These are phyloP conservation scores for Thelaira solivaga DNA, from an alignment of 2,888 invertebrate species.

Conservation along the genomic window DNA sequence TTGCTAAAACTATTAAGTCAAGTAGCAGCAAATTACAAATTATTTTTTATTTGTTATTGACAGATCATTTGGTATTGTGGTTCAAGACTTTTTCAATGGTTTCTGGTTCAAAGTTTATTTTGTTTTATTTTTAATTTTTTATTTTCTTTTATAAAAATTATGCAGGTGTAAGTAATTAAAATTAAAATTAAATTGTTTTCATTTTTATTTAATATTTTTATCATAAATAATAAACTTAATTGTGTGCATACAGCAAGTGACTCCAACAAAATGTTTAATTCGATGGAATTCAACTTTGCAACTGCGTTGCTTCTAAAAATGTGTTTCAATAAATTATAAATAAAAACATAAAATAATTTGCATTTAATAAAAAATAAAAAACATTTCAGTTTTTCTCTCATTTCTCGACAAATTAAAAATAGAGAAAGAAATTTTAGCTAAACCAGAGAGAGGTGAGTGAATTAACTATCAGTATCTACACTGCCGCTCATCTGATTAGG, in stretches of 20 bases:
- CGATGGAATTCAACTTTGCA: neutral
- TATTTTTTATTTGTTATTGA: too few species aligned
- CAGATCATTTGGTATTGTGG: too few species aligned
- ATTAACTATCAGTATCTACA: too few species aligned
- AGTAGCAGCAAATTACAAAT: too few species aligned
- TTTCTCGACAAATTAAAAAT: too few species aligned
- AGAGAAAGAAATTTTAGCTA: too few species aligned
- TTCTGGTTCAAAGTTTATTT: neutral
- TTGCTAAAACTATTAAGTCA: too few species aligned
- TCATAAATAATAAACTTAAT: constrained; percentile 27
- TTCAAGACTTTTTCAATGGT: constrained; percentile 10
- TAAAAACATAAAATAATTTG: neutral
- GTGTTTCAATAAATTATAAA: neutral
- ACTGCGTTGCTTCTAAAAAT: neutral
- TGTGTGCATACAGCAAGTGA: constrained; percentile 21
- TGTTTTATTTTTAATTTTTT: neutral
- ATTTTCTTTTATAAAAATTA: neutral
- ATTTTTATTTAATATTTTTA: too few species aligned
- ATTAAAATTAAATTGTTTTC: constrained; percentile 40
- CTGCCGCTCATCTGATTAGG: too few species aligned
- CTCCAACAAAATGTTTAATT: constrained; percentile 29
- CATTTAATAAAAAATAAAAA: neutral
- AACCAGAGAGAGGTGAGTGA: too few species aligned
- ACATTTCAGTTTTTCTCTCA: too few species aligned
- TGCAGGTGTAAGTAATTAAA: constrained; percentile 49